A percentile compares a stretch with the other conserved stretches of the same genome.
Conservation (phyloP, 2,113 vertebrate genomes). For the Balaenoptera acutorostrata region DNA sequence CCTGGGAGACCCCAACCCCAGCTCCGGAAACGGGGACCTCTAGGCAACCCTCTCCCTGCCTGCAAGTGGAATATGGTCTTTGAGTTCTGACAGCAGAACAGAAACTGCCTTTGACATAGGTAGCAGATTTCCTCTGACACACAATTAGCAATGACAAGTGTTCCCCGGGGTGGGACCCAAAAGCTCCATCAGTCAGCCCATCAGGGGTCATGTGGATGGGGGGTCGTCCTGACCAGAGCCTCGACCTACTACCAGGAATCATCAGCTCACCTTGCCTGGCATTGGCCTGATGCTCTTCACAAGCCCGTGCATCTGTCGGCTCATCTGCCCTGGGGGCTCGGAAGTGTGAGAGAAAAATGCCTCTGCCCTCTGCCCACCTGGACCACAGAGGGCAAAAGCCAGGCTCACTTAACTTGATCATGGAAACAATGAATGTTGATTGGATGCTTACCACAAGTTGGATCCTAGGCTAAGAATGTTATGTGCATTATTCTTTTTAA, state of each 20-base stretch:
- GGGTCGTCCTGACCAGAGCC: not conserved
- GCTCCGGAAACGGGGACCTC: not conserved
- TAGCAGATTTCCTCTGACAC: not conserved
- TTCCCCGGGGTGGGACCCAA: not conserved
- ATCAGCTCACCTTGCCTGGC: not conserved
- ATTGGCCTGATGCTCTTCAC: not conserved
- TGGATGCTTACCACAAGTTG: not conserved
- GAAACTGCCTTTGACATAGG: not conserved
- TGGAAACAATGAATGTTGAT: not conserved
- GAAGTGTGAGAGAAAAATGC: not conserved
- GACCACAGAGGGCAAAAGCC: not conserved
- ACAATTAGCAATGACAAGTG: constrained; percentile 54
- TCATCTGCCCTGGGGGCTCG: not conserved
- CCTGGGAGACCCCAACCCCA: not conserved
- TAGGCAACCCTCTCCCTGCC: not conserved
- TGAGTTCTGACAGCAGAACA: not conserved
- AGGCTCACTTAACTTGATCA: not conserved
- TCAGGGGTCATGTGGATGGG: not conserved
- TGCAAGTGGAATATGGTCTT: not conserved
- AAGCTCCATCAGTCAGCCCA: not conserved
- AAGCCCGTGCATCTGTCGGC: not conserved
- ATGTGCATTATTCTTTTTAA: not conserved
- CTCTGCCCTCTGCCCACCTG: not conserved
- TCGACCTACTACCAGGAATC: not conserved
- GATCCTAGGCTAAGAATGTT: not conserved